phyloP scores from a whole-genome alignment of 2,113 vertebrate species.

The Laticauda laticaudata region DNA sequence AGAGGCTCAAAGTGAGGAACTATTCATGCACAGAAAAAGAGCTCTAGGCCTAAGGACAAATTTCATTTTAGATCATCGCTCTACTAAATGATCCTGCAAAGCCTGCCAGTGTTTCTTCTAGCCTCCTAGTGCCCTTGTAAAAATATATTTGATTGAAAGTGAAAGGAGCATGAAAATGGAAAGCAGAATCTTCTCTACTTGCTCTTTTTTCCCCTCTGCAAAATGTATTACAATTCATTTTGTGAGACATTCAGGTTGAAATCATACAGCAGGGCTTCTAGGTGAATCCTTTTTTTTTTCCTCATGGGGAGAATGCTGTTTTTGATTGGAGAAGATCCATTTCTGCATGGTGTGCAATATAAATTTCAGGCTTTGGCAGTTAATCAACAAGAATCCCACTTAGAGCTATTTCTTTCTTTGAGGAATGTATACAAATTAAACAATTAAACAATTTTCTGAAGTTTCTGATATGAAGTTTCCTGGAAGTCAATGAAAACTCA shows the following conservation, averaged over 20 bases:
- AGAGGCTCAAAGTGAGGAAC: not conserved
- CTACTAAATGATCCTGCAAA: not conserved
- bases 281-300: too few species aligned
- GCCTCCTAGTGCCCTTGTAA: not conserved
- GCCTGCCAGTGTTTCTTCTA: not conserved
- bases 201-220: not conserved
- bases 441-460: not conserved
- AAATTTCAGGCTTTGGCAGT: not conserved
- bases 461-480: not conserved
- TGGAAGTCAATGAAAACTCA: not conserved
- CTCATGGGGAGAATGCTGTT: not conserved
- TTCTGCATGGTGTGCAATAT: not conserved
- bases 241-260: not conserved
- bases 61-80: not conserved
- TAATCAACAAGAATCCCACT: not conserved
- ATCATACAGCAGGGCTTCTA: too few species aligned
- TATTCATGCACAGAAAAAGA: not conserved
- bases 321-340: not conserved
- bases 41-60: constrained; percentile 2
- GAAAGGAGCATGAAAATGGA: not conserved
- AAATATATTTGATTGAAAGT: constrained; percentile 2
- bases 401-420: not conserved
- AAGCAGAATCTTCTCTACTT: not conserved
- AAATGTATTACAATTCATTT: not conserved
- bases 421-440: not conserved